Base-by-base conservation (phyloP, 1,140 invertebrate species). In the Aphidius ervi region DNA sequence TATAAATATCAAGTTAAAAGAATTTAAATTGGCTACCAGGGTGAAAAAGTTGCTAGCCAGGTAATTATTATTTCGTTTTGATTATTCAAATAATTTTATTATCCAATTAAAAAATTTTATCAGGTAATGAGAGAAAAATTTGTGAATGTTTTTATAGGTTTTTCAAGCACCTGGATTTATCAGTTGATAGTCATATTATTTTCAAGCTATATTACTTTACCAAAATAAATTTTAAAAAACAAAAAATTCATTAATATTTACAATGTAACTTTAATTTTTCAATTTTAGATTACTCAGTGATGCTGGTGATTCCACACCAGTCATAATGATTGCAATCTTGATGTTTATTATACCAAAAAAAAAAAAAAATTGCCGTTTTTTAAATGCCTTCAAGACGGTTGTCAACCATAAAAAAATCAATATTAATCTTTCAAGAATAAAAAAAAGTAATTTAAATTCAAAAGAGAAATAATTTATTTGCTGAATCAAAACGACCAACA, bases 161-260 rank as follows among this genome's bases (percentile, higher is more conserved):
- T 91, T 93, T 73, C 83, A 92, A 49, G 85, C 88, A 55, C 92
- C 93, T 0, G 87, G 88, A 41, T 91, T 93, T 68, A 84, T 93
- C 56, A 70, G 76, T 1, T 92, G 92, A 45, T 94, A 91, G 88
- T 82, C 86, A 6, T 81, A 85, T 63, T 63, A 83, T 8, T 73
- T 88, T 43, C 82, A 82, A 9, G 68, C 70, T n/a, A 69, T 78
- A 81, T 83, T 69, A 77, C 77, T 43, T 45, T 54, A 8, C 37
- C 3, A 31, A 31, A 31, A 31, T 31, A 31, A 31, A 31, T 31
- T 16, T 16, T 16, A 16, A 43, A 7, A 16, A 56, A 16, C 9
- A 46, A 2, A 43, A 43, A 10, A 10, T 43, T 10, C 5, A 7
- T 43, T 43, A 43, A 43, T 43, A 43, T 8, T 8, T 3, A 8